A percentile compares a stretch with the other conserved stretches of the same genome.
Conservation (phyloP, 2,888 invertebrate genomes). For the Pammene fasciana region DNA sequence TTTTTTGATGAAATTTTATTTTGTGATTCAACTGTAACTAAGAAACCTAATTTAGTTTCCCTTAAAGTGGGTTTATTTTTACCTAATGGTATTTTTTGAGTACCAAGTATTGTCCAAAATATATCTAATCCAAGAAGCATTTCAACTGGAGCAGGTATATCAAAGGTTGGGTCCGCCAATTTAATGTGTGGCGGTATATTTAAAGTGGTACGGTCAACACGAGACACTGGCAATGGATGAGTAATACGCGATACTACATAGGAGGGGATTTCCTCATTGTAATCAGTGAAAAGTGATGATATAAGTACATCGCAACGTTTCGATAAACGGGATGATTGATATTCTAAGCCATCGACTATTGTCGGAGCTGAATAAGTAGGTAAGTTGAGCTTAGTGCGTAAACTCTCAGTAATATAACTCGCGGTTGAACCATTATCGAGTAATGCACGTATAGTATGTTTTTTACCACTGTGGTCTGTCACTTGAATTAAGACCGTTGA, state of each 20-base stretch:
- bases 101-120: conserved; percentile 8
- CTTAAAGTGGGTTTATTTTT: conserved; percentile 3
- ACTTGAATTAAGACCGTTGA: neutral
- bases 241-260: conserved; percentile 35
- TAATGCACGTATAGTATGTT: neutral
- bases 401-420: neutral
- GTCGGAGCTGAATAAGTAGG: conserved; percentile 1
- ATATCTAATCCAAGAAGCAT: conserved; percentile 40
- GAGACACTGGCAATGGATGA: conserved; percentile 27
- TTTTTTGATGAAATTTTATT: neutral
- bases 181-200: conserved; percentile 35
- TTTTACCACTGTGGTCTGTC: neutral
- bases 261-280: neutral
- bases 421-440: neutral
- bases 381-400: neutral
- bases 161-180: conserved; percentile 40
- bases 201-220: conserved; percentile 7
- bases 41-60: conserved; percentile 6
- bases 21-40: neutral
- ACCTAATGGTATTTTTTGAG: conserved; percentile 33
- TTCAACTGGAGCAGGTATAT: conserved; percentile 27
- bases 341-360: neutral
- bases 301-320: neutral
- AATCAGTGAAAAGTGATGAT: neutral
- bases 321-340: neutral